Conservation (phyloP, 2,797 vertebrate genomes). For the Rhinoraja longicauda region DNA sequence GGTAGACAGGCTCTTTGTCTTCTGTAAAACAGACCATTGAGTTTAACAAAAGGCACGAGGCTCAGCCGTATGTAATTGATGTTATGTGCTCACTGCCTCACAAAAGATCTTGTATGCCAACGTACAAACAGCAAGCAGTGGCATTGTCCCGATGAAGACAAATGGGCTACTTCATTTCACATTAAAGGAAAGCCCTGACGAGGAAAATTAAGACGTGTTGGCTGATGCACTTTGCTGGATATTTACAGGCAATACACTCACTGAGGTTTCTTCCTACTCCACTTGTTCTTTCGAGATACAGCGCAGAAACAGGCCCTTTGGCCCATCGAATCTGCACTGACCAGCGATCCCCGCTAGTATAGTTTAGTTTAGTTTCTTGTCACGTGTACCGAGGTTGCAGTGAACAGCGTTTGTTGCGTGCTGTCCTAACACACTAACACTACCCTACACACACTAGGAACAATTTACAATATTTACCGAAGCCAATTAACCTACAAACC, state of each 20-base stretch:
- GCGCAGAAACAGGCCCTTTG: no score
- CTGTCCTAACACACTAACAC: no score
- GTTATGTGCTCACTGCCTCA: not conserved
- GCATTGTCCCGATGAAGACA: not conserved
- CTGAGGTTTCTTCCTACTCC: no score
- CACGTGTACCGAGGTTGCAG: no score
- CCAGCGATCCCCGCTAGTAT: no score
- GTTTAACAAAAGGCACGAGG: not conserved
- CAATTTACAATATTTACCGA: no score
- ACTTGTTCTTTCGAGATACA: no score
- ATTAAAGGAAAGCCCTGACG: conserved; percentile 1
- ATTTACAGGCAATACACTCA: not conserved
- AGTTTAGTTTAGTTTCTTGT: no score
- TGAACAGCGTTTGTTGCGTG: no score
- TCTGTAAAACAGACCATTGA: not conserved
- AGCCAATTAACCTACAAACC: no score
- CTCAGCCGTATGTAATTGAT: not conserved
- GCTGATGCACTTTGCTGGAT: not conserved
- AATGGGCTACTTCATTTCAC: conserved; percentile 17
- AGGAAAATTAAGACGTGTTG: conserved; percentile 29
- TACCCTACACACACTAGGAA: no score
- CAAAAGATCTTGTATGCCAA: not conserved
- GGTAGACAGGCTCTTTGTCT: not conserved
- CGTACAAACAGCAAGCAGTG: not conserved
- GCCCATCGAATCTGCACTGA: no score